Base-by-base conservation (phyloP, 2,797 vertebrate species). In the Tragelaphus oryx region DNA sequence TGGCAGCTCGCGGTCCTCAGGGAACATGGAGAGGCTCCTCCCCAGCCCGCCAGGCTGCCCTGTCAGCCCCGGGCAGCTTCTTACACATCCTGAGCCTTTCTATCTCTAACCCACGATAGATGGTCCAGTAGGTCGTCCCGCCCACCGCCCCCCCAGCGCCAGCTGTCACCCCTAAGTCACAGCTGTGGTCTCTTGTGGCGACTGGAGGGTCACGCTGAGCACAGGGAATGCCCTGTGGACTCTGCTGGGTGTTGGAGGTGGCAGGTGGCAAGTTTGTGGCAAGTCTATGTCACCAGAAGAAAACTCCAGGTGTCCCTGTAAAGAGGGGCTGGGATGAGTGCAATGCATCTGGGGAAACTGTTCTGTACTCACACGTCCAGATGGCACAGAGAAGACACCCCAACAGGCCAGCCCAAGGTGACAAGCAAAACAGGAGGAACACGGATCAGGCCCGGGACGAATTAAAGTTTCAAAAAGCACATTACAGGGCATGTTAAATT, bases 261-360 rank as follows among this genome's bases (percentile, higher is more conserved):
- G 52, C 13, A n/a, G 54, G 6, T 11, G 54, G 30, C 54, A 48
- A 33, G 18, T 59, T 6, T 59, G 0, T 59, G 57, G 57, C 57
- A 28, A 28, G 57, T 59, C 57, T 59, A 0, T 26, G 11, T 28
- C 26, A 26, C n/a, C 28, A 17, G 7, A 5, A 22, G 54, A 30
- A 46, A 33, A 33, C 13, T 4, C 24, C 16, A 28, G 12, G 48
- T n/a, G 55, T 92, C 55, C 55, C 75, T 18, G 28, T 20, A 18
- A 50, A 50, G 75, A n/a, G 28, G 28, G 2, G 75, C 46, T 50
- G 46, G 75, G 30, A 7, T 28, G 28, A n/a, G 17, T 30, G 74
- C 4, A 3, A 1, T 1, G 2, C 5, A 8, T 20, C n/a, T 26
- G 54, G 33, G 30, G 30, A 80, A 3, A 10, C 28, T 4, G 2